Evolutionary conservation across 1,140 invertebrate species (phyloP).

Genomic region (Yoshiicerus persimilis): DNA sequence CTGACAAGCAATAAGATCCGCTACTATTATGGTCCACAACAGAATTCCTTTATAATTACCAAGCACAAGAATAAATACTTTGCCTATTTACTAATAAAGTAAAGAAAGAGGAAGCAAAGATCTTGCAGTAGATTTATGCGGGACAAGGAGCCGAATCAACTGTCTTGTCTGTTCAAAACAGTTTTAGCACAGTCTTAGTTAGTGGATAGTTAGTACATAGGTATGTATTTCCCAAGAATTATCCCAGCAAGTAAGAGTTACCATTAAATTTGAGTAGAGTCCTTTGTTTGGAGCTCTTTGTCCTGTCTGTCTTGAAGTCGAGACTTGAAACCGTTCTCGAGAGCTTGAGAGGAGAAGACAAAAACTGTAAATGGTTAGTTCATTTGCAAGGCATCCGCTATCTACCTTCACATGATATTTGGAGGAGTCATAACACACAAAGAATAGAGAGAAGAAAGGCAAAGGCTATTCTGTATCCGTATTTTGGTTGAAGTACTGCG

Average conservation of each 20-base stretch:
- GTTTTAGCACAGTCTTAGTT: too few species aligned
- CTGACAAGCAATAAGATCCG: too few species aligned
- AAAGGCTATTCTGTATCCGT: not conserved
- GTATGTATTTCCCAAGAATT: not conserved
- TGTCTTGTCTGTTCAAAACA: not conserved
- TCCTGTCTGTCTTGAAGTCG: not conserved
- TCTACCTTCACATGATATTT: not conserved
- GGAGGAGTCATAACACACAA: not conserved
- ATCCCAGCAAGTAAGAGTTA: not conserved
- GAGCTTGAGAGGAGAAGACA: not conserved
- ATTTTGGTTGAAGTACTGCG: not conserved
- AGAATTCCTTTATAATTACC: too few species aligned
- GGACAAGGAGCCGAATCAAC: not conserved
- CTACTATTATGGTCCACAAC: too few species aligned
- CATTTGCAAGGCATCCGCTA: not conserved
- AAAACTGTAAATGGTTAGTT: not conserved
- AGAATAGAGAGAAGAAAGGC: not conserved
- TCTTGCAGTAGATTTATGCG: not conserved
- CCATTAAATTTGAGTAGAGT: not conserved
- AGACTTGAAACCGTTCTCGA: not conserved
- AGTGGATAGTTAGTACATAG: too few species aligned
- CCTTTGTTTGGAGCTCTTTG: not conserved
- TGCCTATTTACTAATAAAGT: too few species aligned
- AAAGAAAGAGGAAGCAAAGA: not conserved
- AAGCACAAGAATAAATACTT: too few species aligned